A percentile compares a stretch with the other conserved stretches of the same genome.
Evolutionary conservation across 2,113 vertebrate species (phyloP).

Genomic region (Naja naja): DNA sequence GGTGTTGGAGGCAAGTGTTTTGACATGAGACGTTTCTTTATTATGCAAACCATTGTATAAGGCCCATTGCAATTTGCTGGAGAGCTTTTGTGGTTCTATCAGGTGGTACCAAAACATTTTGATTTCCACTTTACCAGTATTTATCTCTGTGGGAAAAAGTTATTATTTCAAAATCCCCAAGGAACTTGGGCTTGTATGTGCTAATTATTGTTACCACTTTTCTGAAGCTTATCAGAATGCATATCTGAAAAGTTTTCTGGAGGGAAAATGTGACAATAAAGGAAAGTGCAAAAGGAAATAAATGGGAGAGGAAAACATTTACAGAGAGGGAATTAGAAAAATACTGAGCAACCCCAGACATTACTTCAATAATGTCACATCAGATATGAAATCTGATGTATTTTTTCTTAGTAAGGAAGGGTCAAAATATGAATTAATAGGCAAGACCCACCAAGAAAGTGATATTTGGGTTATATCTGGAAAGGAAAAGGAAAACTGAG

Average conservation of each 20-base stretch:
- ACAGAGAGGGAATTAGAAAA: conserved; percentile 27
- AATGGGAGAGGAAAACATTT: conserved; percentile 11
- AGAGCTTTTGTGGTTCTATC: conserved; percentile 49
- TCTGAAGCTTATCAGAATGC: conserved; percentile 51
- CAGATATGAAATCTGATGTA: not conserved
- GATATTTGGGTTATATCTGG: not conserved
- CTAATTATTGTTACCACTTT: conserved; percentile 55
- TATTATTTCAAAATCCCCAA: conserved; percentile 52
- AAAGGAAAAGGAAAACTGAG: not conserved
- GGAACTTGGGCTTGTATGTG: conserved; percentile 52
- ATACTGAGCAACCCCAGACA: not conserved
- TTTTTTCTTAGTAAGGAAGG: not conserved
- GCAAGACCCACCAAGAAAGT: not conserved
- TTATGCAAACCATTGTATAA: conserved; percentile 38
- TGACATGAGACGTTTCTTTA: conserved; percentile 43
- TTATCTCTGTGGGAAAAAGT: conserved; percentile 55
- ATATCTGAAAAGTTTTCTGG: conserved; percentile 42
- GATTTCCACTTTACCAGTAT: conserved; percentile 41
- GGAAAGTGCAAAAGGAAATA: conserved; percentile 26
- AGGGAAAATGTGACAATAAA: conserved; percentile 37
- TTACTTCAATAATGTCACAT: not conserved
- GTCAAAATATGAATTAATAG: not conserved
- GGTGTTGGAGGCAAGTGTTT: conserved; percentile 32
- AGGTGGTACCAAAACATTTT: conserved; percentile 55
- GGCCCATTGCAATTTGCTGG: conserved; percentile 46